Evolutionary conservation across 2,113 vertebrate genomes (phyloP).

Genomic region (Electrona antarctica): DNA sequence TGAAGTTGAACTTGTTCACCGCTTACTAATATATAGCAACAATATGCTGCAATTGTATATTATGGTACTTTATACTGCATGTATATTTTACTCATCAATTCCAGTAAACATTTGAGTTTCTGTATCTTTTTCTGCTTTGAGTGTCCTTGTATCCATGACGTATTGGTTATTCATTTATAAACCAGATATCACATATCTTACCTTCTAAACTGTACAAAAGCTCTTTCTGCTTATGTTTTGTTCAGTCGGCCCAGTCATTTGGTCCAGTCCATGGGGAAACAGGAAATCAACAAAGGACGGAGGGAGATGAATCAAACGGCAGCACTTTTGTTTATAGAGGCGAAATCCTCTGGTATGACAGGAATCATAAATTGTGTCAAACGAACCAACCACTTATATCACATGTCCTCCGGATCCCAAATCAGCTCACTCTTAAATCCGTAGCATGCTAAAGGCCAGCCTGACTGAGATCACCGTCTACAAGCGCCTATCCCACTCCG

Average conservation of each 20-base stretch:
- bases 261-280: constrained; percentile 15
- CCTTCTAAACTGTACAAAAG: background rate
- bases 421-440: constrained; percentile 25
- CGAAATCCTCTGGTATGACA: constrained; percentile 58
- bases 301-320: constrained; percentile 22
- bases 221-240: constrained; percentile 22
- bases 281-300: constrained; percentile 58
- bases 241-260: constrained; percentile 23
- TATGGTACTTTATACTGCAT: background rate
- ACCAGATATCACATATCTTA: background rate
- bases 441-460: constrained; percentile 19
- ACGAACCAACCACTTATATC: constrained; percentile 22
- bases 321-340: constrained; percentile 59
- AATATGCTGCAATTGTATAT: background rate
- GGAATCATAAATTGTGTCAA: constrained; percentile 55
- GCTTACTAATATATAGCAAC: background rate
- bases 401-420: constrained; percentile 40
- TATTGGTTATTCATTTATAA: background rate
- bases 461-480: constrained; percentile 56
- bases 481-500: constrained; percentile 59
- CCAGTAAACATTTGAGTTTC: constrained; percentile 2
- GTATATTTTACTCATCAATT: background rate
- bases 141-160: background rate
- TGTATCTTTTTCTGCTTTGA: no score
- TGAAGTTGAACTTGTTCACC: background rate